Evolutionary conservation across 2,888 invertebrate species (phyloP).

Genomic region (Drosophila stalkeri): DNA sequence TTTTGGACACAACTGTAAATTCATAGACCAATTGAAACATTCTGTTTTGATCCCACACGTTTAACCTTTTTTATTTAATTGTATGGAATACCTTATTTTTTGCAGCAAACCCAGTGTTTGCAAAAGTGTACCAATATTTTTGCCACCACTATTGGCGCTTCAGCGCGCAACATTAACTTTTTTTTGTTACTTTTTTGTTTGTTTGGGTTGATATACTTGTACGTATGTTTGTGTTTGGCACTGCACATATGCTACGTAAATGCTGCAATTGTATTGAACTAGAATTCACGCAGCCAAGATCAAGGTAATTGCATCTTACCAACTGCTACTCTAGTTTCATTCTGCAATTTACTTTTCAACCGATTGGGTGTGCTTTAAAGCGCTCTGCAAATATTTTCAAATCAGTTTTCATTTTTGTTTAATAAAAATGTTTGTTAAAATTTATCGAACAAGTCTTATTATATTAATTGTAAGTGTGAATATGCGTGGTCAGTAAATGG

Average conservation of each 20-base stretch:
- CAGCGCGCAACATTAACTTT: slow-evolving; percentile 36
- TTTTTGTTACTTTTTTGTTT: slow-evolving; percentile 29
- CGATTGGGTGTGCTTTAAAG: slow-evolving; percentile 57
- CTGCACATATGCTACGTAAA: slow-evolving; percentile 9
- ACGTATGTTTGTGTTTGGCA: neutral
- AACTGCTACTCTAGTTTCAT: slow-evolving; percentile 59
- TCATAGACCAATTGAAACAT: neutral
- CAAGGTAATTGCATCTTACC: slow-evolving; percentile 66
- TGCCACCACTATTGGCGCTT: slow-evolving; percentile 6
- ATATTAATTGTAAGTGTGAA: slow-evolving; percentile 40
- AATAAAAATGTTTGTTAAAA: neutral
- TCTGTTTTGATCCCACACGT: no score
- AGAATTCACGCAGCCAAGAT: slow-evolving; percentile 69
- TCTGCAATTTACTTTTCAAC: slow-evolving; percentile 57
- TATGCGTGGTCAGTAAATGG: neutral
- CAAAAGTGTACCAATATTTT: neutral
- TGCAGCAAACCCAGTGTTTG: neutral
- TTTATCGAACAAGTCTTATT: slow-evolving; percentile 15
- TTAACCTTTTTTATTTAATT: no score
- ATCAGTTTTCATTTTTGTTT: slow-evolving; percentile 16
- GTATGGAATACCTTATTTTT: no score
- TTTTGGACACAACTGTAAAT: neutral
- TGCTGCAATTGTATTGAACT: slow-evolving; percentile 51
- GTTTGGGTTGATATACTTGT: slow-evolving; percentile 35
- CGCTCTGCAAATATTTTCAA: slow-evolving; percentile 31